phyloP scores from a whole-genome alignment of 2,113 vertebrate species.

The Helogale parvula region DNA sequence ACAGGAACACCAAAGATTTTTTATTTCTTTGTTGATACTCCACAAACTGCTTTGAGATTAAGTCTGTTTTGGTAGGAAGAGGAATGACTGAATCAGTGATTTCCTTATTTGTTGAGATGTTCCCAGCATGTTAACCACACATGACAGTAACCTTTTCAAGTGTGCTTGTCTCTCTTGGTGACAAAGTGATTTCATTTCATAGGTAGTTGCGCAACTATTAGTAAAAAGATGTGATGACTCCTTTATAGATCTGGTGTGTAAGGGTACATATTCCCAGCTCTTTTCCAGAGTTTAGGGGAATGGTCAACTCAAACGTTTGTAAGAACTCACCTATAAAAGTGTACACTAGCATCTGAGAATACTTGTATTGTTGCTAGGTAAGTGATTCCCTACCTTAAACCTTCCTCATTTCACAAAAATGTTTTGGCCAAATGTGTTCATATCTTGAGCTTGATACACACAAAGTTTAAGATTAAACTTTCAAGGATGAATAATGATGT shows the following conservation, averaged over 20 bases:
- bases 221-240: not conserved
- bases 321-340: slow-evolving; percentile 11
- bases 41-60: slow-evolving; percentile 13
- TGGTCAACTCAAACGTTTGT: not conserved
- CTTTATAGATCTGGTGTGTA: not conserved
- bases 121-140: not conserved
- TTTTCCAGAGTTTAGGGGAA: not conserved
- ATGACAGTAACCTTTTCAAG: slow-evolving; percentile 34
- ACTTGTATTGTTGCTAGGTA: slow-evolving; percentile 21
- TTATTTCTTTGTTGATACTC: slow-evolving; percentile 7
- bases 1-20: not conserved
- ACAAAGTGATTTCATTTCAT: not conserved
- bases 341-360: not conserved
- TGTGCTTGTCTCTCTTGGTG: slow-evolving; percentile 5
- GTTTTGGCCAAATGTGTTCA: not conserved
- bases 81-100: not conserved
- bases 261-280: not conserved
- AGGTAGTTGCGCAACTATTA: not conserved
- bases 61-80: slow-evolving; percentile 41
- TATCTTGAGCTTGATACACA: not conserved
- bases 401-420: not conserved
- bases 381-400: slow-evolving; percentile 27
- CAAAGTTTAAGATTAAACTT: not conserved
- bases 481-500: not conserved
- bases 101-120: slow-evolving; percentile 51